Percentiles rank a stretch among this genome's conserved stretches.
Conservation (phyloP, 2,113 vertebrate species). For the Poeciliopsis retropinna region DNA sequence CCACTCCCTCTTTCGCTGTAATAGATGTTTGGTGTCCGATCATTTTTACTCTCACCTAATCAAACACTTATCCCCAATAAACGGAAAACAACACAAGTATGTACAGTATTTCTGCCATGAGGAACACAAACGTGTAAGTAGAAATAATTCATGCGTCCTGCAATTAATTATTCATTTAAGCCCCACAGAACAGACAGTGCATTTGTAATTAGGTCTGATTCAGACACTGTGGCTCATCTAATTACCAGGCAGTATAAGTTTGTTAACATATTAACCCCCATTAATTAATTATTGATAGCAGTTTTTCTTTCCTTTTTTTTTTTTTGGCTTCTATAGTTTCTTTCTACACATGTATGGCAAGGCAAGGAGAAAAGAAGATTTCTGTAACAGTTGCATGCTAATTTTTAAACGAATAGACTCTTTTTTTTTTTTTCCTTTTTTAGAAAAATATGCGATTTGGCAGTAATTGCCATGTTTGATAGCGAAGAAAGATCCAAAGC, state of each 20-base stretch:
- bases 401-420: constrained; percentile 53
- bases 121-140: constrained; percentile 39
- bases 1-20: constrained; percentile 13
- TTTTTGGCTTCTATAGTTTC: constrained; percentile 13
- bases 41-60: constrained; percentile 29
- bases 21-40: constrained; percentile 5
- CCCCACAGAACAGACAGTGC: constrained; percentile 69
- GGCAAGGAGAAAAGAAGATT: constrained; percentile 14
- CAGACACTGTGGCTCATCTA: constrained; percentile 74
- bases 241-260: constrained; percentile 75
- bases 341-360: constrained; percentile 20
- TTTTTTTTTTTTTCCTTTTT: constrained; percentile 33
- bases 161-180: constrained; percentile 76
- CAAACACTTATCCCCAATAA: constrained; percentile 53
- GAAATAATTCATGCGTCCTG: constrained; percentile 72
- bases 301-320: constrained; percentile 31
- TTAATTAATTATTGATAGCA: constrained; percentile 75
- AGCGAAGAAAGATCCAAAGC: constrained; percentile 71
- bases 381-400: constrained; percentile 45
- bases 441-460: constrained; percentile 58
- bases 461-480: constrained; percentile 75
- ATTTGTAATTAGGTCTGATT: constrained; percentile 76
- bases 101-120: constrained; percentile 55
- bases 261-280: constrained; percentile 77
- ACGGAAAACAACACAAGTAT: constrained; percentile 44